Conservation (phyloP, 2,113 vertebrate genomes). For the Ia io region DNA sequence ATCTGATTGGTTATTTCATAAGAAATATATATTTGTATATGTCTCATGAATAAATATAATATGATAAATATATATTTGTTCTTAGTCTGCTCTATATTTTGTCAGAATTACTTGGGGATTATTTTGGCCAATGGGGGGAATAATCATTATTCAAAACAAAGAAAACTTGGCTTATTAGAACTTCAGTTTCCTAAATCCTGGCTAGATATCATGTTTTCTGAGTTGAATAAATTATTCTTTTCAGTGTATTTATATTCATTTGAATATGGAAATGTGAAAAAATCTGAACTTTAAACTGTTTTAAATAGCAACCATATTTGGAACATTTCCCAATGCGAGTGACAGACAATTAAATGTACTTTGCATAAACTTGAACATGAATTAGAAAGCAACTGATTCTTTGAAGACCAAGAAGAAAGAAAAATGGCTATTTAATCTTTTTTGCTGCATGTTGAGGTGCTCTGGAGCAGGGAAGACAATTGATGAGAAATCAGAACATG, state of each 20-base stretch:
- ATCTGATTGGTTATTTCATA: background rate
- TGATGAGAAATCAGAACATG: background rate
- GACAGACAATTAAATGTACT: conserved; percentile 22
- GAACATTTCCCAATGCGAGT: conserved; percentile 62
- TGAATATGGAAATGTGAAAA: conserved; percentile 65
- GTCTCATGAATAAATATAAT: background rate
- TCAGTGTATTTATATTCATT: conserved; percentile 74
- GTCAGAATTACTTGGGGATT: background rate
- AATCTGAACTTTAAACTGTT: conserved; percentile 49
- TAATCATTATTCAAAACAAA: conserved; percentile 33
- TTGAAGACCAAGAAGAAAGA: conserved; percentile 37
- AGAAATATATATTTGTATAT: background rate
- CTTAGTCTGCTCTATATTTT: background rate
- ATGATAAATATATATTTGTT: background rate
- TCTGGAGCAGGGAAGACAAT: background rate
- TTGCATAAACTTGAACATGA: conserved; percentile 52
- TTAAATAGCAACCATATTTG: conserved; percentile 70
- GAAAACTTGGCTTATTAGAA: background rate
- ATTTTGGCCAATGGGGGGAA: background rate
- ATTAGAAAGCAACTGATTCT: conserved; percentile 57
- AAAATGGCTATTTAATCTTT: background rate
- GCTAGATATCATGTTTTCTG: conserved; percentile 45
- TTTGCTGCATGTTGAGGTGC: background rate
- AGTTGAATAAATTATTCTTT: conserved; percentile 65
- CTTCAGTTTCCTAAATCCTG: conserved; percentile 10